phyloP scores from a whole-genome alignment of 2,888 invertebrate species.

The Caenorhabditis sulstoni region DNA sequence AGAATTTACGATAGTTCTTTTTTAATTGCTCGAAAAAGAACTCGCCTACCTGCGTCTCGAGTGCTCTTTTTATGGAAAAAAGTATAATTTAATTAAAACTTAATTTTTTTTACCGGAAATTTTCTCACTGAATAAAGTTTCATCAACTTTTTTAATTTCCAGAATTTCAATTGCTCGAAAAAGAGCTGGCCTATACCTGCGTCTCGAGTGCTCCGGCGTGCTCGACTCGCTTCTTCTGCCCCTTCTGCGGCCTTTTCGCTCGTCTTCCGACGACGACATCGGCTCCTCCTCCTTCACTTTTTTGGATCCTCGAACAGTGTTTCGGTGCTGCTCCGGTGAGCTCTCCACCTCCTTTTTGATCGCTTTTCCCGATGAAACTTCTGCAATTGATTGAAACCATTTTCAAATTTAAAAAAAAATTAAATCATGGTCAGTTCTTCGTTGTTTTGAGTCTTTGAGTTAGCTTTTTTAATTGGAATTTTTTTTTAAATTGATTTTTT shows the following conservation, averaged over 20 bases:
- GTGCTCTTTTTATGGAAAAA: too few relatives aligned
- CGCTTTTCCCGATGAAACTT: background rate
- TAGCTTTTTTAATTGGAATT: background rate
- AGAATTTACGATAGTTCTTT: too few relatives aligned
- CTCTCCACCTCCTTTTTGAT: slow-evolving; percentile 26
- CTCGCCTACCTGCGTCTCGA: too few relatives aligned
- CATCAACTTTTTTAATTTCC: too few relatives aligned
- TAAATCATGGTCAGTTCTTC: too few relatives aligned
- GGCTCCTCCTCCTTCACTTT: slow-evolving; percentile 5
- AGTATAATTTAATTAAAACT: too few relatives aligned
- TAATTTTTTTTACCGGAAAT: too few relatives aligned
- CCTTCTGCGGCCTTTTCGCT: background rate
- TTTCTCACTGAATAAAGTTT: too few relatives aligned
- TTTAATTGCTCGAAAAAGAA: too few relatives aligned
- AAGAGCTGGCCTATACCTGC: background rate
- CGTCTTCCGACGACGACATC: too few relatives aligned
- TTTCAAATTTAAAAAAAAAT: background rate
- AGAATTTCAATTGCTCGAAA: background rate
- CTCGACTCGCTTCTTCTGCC: background rate
- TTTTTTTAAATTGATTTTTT: slow-evolving; percentile 11
- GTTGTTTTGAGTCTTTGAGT: too few relatives aligned
- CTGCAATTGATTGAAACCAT: slow-evolving; percentile 3
- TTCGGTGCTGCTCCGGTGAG: slow-evolving; percentile 10
- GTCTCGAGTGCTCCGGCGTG: background rate
- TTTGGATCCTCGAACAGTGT: background rate